Base-by-base conservation (phyloP, 2,113 vertebrate genomes). In the Ardeotis arabs region DNA sequence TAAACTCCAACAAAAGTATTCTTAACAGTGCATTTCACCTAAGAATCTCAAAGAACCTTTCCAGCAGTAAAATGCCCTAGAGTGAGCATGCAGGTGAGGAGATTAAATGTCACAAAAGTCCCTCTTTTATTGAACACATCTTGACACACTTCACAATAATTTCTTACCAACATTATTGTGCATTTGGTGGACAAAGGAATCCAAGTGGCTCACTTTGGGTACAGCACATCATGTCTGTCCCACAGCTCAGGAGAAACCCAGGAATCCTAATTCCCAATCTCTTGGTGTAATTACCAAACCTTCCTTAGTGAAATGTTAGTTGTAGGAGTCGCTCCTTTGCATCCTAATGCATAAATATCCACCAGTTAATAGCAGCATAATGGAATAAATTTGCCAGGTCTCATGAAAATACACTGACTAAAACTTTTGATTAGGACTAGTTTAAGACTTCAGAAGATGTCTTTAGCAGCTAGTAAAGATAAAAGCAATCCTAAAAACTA, bases 401-500 rank as follows among this genome's bases (percentile, higher is more conserved):
- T 93, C 78, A 50, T 77, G 87, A 94, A 95, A 91, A 83, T 62
- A 82, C 63, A 76, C 77, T n/a, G 72, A 90, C 79, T 95, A 76
- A 85, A 87, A 62, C n/a, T 41, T 68, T 94, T 73, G 88, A 83
- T 96, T 94, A 76, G 81, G 49, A 87, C 81, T 69, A 87, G 91
- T 85, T 94, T 73, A 87, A 96, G 62, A 58, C 63, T 68, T 89
- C 75, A 76, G 84, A 93, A 35, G 67, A 73, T 69, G 58, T 56
- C 45, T 94, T 95, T 77, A 91, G 33, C 69, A 91, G 81, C 89
- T 76, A 44, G 66, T 73, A 69, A 87, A 96, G 89, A 84, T 79
- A 89, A 95, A 92, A 91, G 70, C 70, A 85, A 73, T 79, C 66
- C 31, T 94, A 93, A 95, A 95, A 95, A n/a, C 55, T 41, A 94